Base-by-base conservation (phyloP, 1,140 invertebrate genomes). In the Saccostrea echinata region DNA sequence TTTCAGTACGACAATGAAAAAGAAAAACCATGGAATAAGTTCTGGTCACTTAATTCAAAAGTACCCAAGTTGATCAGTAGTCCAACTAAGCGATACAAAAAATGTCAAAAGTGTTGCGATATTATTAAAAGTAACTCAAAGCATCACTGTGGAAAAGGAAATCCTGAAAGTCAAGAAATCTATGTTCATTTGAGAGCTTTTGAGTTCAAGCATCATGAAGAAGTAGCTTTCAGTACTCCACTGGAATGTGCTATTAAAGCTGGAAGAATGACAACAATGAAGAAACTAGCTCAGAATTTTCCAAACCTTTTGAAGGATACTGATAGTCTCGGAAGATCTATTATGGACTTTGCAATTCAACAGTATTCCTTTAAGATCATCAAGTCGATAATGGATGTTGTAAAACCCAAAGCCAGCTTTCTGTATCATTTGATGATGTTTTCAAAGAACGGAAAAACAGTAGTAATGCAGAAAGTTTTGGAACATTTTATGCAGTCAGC, bases 281-380 rank as follows among this genome's bases (percentile, higher is more conserved):
- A 84, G 68, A 89, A 89, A 81, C 33, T 89, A 35, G 6, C 57
- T 3, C 84, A 85, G 27, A 71, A 84, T 81, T 52, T 86, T n/a
- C 53, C 51, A 18, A 61, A 11, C 33, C 53, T 55, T 16, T 64
- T 71, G 4, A 81, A 82, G 6, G 53, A 43, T 13, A n/a, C 21
- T 0, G 88, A 89, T 30, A 82, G 64, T 9, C 35, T 81, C 18
- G 68, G 68, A 51, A 68, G 85, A 13, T 86, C 43, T 53, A 35
- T 84, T 33, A 13, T 89, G 18, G n/a, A 86, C 13, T 86, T 86
- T 51, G 88, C 88, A 43, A 35, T 89, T 27, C 85, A 89, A 13
- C 52, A 76, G 35, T 64, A 30, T 57, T 86, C 85, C 2, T 84
- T 89, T 80, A 89, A 85, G 86, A 16, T 86, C 18, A 86, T 89